Percentiles rank a stretch among this genome's conserved stretches.
Conservation (phyloP, 2,113 vertebrate genomes). For the Scomber scombrus region DNA sequence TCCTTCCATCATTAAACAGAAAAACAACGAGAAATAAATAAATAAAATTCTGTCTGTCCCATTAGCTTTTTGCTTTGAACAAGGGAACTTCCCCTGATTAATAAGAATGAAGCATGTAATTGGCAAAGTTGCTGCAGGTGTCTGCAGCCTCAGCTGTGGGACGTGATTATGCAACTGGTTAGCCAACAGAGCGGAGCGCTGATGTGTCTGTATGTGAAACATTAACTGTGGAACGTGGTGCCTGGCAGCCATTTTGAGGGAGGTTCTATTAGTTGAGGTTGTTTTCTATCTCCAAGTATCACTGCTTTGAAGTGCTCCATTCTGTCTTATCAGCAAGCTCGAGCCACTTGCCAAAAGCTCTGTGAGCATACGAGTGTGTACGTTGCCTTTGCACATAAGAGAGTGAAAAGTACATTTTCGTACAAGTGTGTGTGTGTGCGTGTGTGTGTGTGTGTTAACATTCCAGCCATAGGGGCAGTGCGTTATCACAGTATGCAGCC, state of each 20-base stretch:
- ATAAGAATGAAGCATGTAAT: slow-evolving; percentile 49
- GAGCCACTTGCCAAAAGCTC: slow-evolving; percentile 71
- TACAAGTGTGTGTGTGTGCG: slow-evolving; percentile 20
- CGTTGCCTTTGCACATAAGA: slow-evolving; percentile 3
- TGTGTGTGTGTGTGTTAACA: slow-evolving; percentile 30
- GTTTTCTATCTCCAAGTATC: slow-evolving; percentile 77
- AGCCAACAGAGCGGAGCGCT: slow-evolving; percentile 25
- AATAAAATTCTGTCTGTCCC: neutral
- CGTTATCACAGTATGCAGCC: slow-evolving; percentile 78
- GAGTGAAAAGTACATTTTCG: slow-evolving; percentile 38
- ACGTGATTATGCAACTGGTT: slow-evolving; percentile 60
- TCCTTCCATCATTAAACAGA: slow-evolving; percentile 14
- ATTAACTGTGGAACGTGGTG: slow-evolving; percentile 49
- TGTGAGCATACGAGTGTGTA: slow-evolving; percentile 21
- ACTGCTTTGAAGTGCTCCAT: slow-evolving; percentile 77
- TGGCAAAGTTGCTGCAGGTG: slow-evolving; percentile 66
- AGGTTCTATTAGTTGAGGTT: slow-evolving; percentile 68
- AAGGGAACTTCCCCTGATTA: slow-evolving; percentile 58
- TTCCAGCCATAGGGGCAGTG: slow-evolving; percentile 70
- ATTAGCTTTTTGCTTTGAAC: slow-evolving; percentile 61
- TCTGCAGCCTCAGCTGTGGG: slow-evolving; percentile 47
- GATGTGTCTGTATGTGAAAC: slow-evolving; percentile 52
- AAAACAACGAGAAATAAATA: slow-evolving; percentile 4
- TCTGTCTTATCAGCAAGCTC: slow-evolving; percentile 79
- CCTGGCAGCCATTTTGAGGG: slow-evolving; percentile 78